phyloP scores from a whole-genome alignment of 2,797 vertebrate genomes.

The Etheostoma perlongum region DNA sequence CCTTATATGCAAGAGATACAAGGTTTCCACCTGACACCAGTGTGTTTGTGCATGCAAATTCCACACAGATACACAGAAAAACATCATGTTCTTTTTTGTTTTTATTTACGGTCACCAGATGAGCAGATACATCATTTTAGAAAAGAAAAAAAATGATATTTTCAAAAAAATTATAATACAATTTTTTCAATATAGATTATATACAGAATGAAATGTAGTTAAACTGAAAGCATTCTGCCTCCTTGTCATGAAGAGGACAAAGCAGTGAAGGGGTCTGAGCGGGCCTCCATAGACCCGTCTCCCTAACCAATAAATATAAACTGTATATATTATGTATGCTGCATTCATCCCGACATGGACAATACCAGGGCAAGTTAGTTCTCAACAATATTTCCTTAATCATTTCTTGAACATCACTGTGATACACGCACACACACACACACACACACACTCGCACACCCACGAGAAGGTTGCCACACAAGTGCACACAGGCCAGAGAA shows the following conservation, averaged over 20 bases:
- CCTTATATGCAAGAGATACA: not conserved
- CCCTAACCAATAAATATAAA: conserved; percentile 87
- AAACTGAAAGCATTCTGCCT: conserved; percentile 76
- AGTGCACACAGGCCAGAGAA: conserved; percentile 77
- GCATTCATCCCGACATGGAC: conserved; percentile 79
- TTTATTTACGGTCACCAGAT: conserved; percentile 87
- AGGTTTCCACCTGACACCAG: not conserved
- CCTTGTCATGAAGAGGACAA: conserved; percentile 71
- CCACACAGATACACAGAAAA: conserved; percentile 41
- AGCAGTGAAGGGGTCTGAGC: conserved; percentile 59
- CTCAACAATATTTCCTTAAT: conserved; percentile 79
- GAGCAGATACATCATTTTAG: conserved; percentile 88
- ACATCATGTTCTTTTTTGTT: conserved; percentile 57
- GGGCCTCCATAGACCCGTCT: conserved; percentile 62
- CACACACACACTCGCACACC: conserved; percentile 60
- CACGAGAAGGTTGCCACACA: conserved; percentile 80
- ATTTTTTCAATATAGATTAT: conserved; percentile 87
- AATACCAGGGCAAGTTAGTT: conserved; percentile 77
- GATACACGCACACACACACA: conserved; percentile 65
- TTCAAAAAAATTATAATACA: conserved; percentile 87
- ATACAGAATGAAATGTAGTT: conserved; percentile 83
- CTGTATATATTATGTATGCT: conserved; percentile 84
- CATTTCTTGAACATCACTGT: conserved; percentile 80
- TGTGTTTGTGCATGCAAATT: conserved; percentile 18
- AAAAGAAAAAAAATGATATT: conserved; percentile 84